phyloP scores from a whole-genome alignment of 2,797 vertebrate genomes.

The Rhincodon typus region DNA sequence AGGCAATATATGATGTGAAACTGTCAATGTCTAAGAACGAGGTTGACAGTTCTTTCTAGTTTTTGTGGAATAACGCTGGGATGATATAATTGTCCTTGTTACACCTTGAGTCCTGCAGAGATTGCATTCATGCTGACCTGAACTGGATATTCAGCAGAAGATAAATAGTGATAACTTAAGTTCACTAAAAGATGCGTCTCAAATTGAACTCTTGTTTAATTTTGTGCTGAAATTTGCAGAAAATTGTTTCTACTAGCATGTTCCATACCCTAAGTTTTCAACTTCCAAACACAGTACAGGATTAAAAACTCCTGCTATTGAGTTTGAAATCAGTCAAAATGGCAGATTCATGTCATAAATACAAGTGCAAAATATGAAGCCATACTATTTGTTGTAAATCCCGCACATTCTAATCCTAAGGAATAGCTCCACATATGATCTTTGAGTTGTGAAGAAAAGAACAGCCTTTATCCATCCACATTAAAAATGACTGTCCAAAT shows the following conservation, averaged over 20 bases:
- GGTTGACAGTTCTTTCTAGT: neutral
- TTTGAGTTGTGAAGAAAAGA: neutral
- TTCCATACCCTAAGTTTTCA: neutral
- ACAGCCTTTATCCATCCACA: neutral
- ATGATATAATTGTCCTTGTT: neutral
- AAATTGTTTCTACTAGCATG: neutral
- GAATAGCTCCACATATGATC: neutral
- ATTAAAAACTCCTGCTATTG: neutral
- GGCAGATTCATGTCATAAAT: neutral
- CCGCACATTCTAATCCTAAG: neutral
- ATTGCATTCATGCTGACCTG: neutral
- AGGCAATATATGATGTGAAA: neutral
- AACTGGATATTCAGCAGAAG: neutral
- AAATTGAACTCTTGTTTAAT: neutral
- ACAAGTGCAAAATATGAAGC: neutral
- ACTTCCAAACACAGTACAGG: neutral
- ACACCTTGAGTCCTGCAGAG: neutral
- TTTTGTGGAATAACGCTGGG: neutral
- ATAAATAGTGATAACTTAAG: neutral
- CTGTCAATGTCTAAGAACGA: neutral
- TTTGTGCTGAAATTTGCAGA: neutral
- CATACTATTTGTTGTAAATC: neutral
- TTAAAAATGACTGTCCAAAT: neutral
- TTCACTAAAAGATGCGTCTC: neutral
- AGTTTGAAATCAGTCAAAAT: neutral